Base-by-base conservation (phyloP, 2,888 invertebrate species). In the Thumatha senex region DNA sequence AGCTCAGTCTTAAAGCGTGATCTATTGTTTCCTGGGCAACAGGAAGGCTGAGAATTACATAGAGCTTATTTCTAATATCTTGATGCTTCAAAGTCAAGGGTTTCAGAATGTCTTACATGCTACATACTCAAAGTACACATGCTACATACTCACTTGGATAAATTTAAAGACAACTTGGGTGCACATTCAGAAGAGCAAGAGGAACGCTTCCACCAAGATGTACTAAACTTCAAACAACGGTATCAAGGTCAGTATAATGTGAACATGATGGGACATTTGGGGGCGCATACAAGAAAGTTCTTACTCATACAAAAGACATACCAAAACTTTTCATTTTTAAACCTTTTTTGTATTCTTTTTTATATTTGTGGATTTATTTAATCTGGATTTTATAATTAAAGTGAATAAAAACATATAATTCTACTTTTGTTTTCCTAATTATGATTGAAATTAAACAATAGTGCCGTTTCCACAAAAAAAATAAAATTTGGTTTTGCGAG, bases 161-260 rank as follows among this genome's bases (percentile, higher is more conserved):
- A 61, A 56, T 61, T 54, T 58, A 56, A 61, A 61, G 43, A 61
- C 48, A 61, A 57, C 40, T 41, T 61, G 53, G 53, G 57, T 46
- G 57, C 51, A 30, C 58, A 61, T 56, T 61, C 61, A 39, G 44
- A 44, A 44, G 53, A 35, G 35, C 7, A 13, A 31, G 36, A 13
- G 14, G 14, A 36, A 36, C 36, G 36, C 41, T 53, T 58, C 43
- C 53, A 53, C 43, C 46, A 59, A 34, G 51, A 58, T 36, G 39
- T 51, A n/a, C 14, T 38, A 15, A 38, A 38, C 2, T 38, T 38
- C 10, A 12, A 38, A 38, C 14, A 14, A 38, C 10, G n/a, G 30
- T 30, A 30, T 30, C 30, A 30, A 30, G 30, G 30, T 7, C 30
- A 30, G 30, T 30, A 30, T 30, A 30, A 30, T 30, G 30, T 7